Evolutionary conservation across 2,113 vertebrate genomes (phyloP).

Genomic region (Labrus mixtus): DNA sequence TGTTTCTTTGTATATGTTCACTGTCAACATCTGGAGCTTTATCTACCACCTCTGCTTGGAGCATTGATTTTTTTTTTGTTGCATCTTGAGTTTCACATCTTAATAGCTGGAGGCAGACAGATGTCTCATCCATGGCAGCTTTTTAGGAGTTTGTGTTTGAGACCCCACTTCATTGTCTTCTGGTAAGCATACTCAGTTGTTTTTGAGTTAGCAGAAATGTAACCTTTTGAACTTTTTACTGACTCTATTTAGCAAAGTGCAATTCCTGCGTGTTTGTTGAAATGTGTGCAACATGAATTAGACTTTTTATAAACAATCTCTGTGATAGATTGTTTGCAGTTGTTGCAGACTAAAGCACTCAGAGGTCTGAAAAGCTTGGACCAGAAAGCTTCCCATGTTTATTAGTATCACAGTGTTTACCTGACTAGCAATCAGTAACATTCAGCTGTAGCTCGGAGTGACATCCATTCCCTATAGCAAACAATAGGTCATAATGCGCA

Average conservation of each 20-base stretch:
- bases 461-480: slow-evolving; percentile 76
- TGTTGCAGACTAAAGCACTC: slow-evolving; percentile 35
- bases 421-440: slow-evolving; percentile 67
- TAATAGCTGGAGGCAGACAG: slow-evolving; percentile 1
- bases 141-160: slow-evolving; percentile 8
- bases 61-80: slow-evolving; percentile 5
- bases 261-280: slow-evolving; percentile 18
- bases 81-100: slow-evolving; percentile 21
- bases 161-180: slow-evolving; percentile 32
- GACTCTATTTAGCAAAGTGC: not conserved
- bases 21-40: slow-evolving; percentile 37
- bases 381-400: slow-evolving; percentile 69
- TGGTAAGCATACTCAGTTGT: slow-evolving; percentile 18
- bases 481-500: slow-evolving; percentile 75
- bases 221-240: not conserved
- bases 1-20: slow-evolving; percentile 42
- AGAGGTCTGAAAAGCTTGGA: slow-evolving; percentile 56
- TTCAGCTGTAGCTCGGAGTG: slow-evolving; percentile 68
- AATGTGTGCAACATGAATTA: slow-evolving; percentile 13
- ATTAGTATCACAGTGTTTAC: slow-evolving; percentile 75
- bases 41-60: slow-evolving; percentile 11
- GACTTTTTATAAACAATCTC: slow-evolving; percentile 19
- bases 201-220: not conserved
- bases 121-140: slow-evolving; percentile 25
- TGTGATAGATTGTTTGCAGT: slow-evolving; percentile 50